A percentile compares a stretch with the other conserved stretches of the same genome.
phyloP scores from a whole-genome alignment of 2,113 vertebrate species.

The Phasianus colchicus region DNA sequence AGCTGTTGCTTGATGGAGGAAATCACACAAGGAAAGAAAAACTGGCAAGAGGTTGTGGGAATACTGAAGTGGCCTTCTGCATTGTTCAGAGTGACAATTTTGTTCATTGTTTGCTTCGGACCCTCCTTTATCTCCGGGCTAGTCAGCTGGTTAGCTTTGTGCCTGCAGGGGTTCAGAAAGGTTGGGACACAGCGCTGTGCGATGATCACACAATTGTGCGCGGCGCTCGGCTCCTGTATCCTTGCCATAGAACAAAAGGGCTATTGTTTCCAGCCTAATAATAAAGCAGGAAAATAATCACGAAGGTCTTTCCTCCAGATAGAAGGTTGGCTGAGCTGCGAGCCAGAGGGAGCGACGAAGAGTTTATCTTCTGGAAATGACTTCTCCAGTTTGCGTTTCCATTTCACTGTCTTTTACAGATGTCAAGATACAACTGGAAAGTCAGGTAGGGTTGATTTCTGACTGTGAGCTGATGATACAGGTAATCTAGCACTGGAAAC shows the following conservation, averaged over 20 bases:
- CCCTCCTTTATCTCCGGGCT: constrained; percentile 33
- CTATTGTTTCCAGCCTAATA: constrained; percentile 78
- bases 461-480: not conserved
- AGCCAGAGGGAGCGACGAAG: constrained; percentile 1
- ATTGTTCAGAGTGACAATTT: constrained; percentile 26
- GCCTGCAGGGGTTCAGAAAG: not conserved
- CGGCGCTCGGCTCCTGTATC: constrained; percentile 56
- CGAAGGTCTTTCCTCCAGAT: constrained; percentile 75
- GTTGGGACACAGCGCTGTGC: constrained; percentile 59
- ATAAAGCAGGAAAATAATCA: constrained; percentile 67
- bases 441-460: not conserved
- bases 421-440: not conserved
- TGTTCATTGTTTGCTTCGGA: constrained; percentile 37
- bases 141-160: constrained; percentile 53
- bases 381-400: not conserved
- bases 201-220: constrained; percentile 83
- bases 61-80: constrained; percentile 27
- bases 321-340: constrained; percentile 66
- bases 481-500: not conserved
- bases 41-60: constrained; percentile 52
- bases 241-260: constrained; percentile 68
- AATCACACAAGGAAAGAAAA: not conserved
- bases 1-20: constrained; percentile 29
- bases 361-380: constrained; percentile 52
- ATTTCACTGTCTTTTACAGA: not conserved